Evolutionary conservation across 2,113 vertebrate species (phyloP).

Genomic region (Anser cygnoides): DNA sequence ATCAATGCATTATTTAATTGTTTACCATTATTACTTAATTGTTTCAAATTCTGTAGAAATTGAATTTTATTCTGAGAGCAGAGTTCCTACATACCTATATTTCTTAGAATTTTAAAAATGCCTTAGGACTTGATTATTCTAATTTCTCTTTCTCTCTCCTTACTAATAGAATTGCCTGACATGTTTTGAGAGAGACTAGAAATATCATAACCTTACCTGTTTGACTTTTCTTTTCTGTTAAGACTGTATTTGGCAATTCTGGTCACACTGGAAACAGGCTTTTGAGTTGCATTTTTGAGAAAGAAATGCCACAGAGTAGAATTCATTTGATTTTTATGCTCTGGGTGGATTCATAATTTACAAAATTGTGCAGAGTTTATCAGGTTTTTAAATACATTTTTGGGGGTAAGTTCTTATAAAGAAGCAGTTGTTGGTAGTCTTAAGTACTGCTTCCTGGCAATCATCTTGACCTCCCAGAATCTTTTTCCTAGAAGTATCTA

Average conservation of each 20-base stretch:
- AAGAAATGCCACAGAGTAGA: neutral
- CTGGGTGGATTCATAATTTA: neutral
- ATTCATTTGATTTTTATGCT: neutral
- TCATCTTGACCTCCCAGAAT: neutral
- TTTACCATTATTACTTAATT: neutral
- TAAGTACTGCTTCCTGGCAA: neutral
- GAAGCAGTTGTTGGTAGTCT: neutral
- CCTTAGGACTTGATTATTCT: neutral
- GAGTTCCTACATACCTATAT: neutral
- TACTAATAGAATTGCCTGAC: slow-evolving; percentile 7
- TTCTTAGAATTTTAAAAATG: neutral
- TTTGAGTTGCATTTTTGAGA: neutral
- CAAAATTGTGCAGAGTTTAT: neutral
- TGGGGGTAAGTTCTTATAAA: neutral
- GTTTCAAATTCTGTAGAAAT: neutral
- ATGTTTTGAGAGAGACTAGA: neutral
- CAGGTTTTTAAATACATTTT: neutral
- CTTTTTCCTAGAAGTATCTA: neutral
- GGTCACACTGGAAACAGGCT: neutral
- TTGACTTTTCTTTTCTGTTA: neutral
- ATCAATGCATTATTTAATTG: neutral
- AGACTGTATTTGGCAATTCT: slow-evolving; percentile 35
- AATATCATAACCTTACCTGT: neutral
- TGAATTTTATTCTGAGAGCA: neutral
- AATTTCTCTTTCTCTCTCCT: neutral